A percentile compares a stretch with the other conserved stretches of the same genome.
phyloP scores from a whole-genome alignment of 2,888 invertebrate genomes.

The Loripinus fragilis region DNA sequence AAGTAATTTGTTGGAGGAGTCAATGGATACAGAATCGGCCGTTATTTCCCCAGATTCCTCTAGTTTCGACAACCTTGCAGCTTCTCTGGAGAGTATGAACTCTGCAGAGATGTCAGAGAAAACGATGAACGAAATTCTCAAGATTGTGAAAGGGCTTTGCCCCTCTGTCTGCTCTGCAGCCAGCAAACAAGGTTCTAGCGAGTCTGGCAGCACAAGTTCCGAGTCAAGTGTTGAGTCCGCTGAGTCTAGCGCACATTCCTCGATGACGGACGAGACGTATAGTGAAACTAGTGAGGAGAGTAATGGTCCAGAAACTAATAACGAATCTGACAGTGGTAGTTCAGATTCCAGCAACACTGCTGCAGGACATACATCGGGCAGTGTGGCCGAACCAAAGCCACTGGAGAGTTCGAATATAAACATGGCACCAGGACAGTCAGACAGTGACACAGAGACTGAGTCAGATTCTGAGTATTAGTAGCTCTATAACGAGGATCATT shows the following conservation, averaged over 20 bases:
- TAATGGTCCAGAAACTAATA: not conserved
- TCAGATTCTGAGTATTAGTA: conserved; percentile 6
- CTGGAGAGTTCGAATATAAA: too few species aligned
- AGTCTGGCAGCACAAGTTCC: not conserved
- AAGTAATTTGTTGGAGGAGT: not conserved
- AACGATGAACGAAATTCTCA: conserved; percentile 43
- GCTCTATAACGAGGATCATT: too few species aligned
- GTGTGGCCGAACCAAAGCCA: not conserved
- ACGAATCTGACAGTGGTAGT: not conserved
- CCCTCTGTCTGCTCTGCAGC: conserved; percentile 35
- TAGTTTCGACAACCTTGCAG: not conserved
- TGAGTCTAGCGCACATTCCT: not conserved
- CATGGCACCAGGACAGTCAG: not conserved
- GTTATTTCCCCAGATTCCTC: not conserved
- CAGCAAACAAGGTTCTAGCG: not conserved
- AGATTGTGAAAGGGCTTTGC: conserved; percentile 39
- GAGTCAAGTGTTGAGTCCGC: not conserved
- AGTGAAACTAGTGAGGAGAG: not conserved
- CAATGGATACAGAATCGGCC: not conserved
- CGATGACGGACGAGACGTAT: not conserved
- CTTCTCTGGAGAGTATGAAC: not conserved
- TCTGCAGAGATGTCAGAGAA: not conserved
- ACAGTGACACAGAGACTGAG: not conserved
- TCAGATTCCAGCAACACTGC: not conserved
- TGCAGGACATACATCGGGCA: too few species aligned